Percentiles rank a stretch among this genome's conserved stretches.
These are phyloP conservation scores for Thysanoteuthis rhombus DNA, from an alignment of 2,888 invertebrate species.

Conservation along the genomic window DNA sequence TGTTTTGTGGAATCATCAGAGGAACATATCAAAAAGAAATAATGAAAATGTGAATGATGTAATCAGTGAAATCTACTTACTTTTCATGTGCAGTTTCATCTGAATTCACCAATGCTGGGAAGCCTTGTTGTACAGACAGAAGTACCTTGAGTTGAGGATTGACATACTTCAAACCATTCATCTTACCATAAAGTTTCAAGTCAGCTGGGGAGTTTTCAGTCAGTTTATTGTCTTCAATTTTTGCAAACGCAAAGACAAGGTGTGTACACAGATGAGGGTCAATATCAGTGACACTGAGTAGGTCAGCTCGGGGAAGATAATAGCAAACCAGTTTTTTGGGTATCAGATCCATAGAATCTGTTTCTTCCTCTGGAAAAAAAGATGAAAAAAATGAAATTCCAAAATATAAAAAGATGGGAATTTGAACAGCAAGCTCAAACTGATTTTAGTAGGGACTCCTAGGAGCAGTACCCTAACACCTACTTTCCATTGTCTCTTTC, in stretches of 20 bases:
- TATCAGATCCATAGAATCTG: neutral
- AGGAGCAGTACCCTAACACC: neutral
- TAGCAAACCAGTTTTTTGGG: conserved; percentile 40
- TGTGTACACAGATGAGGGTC: conserved; percentile 40
- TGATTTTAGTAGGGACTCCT: neutral
- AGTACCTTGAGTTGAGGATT: conserved; percentile 39
- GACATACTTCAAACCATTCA: conserved; percentile 32
- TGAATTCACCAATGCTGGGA: conserved; percentile 35
- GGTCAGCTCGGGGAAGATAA: conserved; percentile 34
- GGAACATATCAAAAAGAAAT: neutral
- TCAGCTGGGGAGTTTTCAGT: conserved; percentile 18
- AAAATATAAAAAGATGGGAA: neutral
- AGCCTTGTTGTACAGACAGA: conserved; percentile 40
- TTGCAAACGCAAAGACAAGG: conserved; percentile 42
- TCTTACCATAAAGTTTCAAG: conserved; percentile 20
- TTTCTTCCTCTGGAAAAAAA: neutral
- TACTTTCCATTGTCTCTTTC: no score
- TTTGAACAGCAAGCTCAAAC: neutral
- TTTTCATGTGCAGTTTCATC: neutral
- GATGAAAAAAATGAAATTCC: neutral
- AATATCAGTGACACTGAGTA: conserved; percentile 37
- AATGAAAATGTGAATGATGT: neutral
- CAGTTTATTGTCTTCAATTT: conserved; percentile 31
- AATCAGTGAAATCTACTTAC: neutral
- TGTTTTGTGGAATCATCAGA: no score